Evolutionary conservation across 2,888 invertebrate species (phyloP), one percentile per base, ranked within the genome.

Genomic region (Ganaspis brasiliensis): DNA sequence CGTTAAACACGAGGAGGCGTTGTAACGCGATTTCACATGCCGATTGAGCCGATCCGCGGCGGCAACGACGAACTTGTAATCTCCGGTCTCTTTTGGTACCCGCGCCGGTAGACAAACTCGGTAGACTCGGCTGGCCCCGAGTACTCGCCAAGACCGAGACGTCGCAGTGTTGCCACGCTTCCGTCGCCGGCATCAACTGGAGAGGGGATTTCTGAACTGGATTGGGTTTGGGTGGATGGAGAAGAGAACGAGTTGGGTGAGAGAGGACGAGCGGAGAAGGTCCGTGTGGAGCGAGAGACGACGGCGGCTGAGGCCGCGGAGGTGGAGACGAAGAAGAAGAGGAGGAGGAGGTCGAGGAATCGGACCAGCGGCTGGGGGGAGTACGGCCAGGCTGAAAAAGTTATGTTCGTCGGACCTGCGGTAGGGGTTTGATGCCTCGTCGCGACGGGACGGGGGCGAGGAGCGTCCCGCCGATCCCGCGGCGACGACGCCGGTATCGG

Each of bases 31-130:
- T 45, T 45, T 45, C 67, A 67, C 67, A 67, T 63, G 59, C 67
- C 74, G 19, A 71, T 52, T 61, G 59, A 59, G 74, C 40, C 74
- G 26, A 49, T 31, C 61, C 74, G 61, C 59, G 61, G 56, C 77
- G 82, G 82, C 86, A 84, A 85, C 84, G 85, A 83, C 84, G 84
- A 83, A 85, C 85, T 84, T 86, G 84, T 55, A 52, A 56, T 49
- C 63, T 87, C 87, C 87, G 84, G 86, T 87, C 87, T 87, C 88
- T 88, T 87, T 86, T 87, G 86, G 86, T 86, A 85, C 84, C 87
- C 89, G 89, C 87, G 86, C 89, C 89, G 89, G 89, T 88, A 89
- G 89, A 90, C 87, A 90, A 90, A 90, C 88, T 89, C 89, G 90
- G 89, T 89, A 89, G 89, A 90, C 90, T 88, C 90, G 89, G 89